A percentile compares a stretch with the other conserved stretches of the same genome.
Conservation (phyloP, 2,797 vertebrate genomes). For the Crocodylus rhombifer region DNA sequence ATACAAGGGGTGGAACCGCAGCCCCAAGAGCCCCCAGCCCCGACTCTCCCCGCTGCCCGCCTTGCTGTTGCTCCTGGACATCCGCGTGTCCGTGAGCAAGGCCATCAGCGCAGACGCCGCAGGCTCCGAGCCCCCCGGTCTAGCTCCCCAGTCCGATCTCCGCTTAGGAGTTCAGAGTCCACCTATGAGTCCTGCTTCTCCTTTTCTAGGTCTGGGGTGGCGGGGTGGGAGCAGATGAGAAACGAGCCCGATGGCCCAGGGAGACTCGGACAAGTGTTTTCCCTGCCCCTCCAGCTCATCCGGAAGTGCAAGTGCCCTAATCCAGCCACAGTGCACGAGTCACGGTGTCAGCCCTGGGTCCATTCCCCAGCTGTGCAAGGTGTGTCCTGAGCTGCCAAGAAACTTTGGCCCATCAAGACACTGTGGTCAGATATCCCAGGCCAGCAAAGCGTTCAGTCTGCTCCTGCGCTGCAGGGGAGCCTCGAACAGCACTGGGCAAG, state of each 20-base stretch:
- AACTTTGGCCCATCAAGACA: not conserved
- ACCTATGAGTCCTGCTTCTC: not conserved
- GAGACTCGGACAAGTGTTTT: not conserved
- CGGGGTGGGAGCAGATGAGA: not conserved
- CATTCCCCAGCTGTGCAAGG: not conserved
- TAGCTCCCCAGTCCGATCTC: not conserved
- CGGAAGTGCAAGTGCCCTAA: not conserved
- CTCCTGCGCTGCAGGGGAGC: not conserved
- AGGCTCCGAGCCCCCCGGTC: not conserved
- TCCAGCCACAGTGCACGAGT: not conserved
- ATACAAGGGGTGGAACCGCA: rapidly evolving
- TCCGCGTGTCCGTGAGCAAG: not conserved
- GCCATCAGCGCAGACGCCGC: not conserved
- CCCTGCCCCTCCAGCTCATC: not conserved
- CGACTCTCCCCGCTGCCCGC: too few species aligned
- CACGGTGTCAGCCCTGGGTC: too few species aligned
- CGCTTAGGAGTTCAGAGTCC: not conserved
- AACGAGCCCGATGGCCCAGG: not conserved
- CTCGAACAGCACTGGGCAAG: not conserved
- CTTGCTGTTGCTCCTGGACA: too few species aligned
- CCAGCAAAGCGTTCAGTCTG: not conserved
- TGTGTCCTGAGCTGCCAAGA: not conserved
- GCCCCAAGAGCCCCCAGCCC: not conserved
- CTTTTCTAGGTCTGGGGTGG: not conserved
- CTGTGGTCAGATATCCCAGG: not conserved